Evolutionary conservation across 2,888 invertebrate genomes (phyloP), one percentile per base, ranked within the genome.

Genomic region (Galerucella nymphaeae): DNA sequence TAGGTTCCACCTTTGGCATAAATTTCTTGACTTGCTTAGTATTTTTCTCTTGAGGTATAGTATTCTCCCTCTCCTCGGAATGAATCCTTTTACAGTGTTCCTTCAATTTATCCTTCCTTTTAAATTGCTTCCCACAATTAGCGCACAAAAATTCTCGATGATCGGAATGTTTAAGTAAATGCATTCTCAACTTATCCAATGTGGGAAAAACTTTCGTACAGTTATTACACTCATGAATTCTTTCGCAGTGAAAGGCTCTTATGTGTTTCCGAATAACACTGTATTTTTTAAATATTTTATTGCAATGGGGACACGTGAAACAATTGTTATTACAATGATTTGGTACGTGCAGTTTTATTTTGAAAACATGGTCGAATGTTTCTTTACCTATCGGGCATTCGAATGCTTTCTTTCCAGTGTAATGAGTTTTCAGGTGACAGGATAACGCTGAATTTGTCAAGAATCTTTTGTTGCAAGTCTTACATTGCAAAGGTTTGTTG

Each of bases 91-190:
- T 92, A 82, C 91, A 91, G 82, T 94, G 94, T 79, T 93, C 93
- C 77, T 91, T 91, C 64, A 94, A 85, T 82, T 93, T 93, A 80
- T 93, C 93, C 80, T 93, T 93, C 30, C 94, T 88, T 82, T 93
- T 93, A 83, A 94, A 94, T 83, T 92, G 92, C 78, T 92, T 91
- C 0, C 93, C 93, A 84, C 95, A 94, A 81, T 91, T 90, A 5
- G 92, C 90, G 82, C 95, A 95, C 75, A 93, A 88, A 86, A 93
- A 94, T 82, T 93, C 92, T 38, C 80, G 73, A 79, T 89, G 89
- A 79, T 90, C 89, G 0, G 91, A 90, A 84, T 92, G 92, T 84
- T 90, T 89, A 67, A 94, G 85, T 86, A 92, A 88, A 85, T 94
- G 94, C 85, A 93, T 89, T 74, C 91, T 90, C 63, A 94, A 86